Evolutionary conservation across 2,113 vertebrate genomes (phyloP).

Genomic region (Vicugna pacos): DNA sequence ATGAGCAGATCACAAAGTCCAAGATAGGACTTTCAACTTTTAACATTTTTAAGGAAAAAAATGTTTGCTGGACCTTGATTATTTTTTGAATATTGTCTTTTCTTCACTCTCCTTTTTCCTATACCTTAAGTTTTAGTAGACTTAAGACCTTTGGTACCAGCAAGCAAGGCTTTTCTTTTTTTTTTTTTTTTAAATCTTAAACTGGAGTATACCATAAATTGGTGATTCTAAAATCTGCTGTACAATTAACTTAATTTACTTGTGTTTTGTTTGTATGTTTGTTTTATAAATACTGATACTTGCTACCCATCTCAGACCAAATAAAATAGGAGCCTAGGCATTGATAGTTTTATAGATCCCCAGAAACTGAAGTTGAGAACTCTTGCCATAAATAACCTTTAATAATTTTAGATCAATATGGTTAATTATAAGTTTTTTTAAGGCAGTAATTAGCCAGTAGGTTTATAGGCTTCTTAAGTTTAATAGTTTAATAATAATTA

Average conservation of each 20-base stretch:
- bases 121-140: neutral
- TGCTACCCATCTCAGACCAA: neutral
- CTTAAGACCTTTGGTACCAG: neutral
- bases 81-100: neutral
- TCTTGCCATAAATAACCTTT: conserved; percentile 17
- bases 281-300: neutral
- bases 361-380: neutral
- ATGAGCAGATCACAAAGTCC: neutral
- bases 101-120: neutral
- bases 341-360: neutral
- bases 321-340: neutral
- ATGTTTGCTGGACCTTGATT: neutral
- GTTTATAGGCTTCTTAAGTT: conserved; percentile 16
- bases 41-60: neutral
- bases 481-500: neutral
- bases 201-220: neutral
- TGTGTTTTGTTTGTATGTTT: neutral
- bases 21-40: conserved; percentile 29
- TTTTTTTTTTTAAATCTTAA: neutral
- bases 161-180: neutral
- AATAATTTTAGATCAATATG: neutral
- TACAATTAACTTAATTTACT: neutral
- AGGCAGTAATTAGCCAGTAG: neutral
- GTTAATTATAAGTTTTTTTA: neutral
- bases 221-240: neutral